Base-by-base conservation (phyloP, 2,113 vertebrate genomes). In the Pluvialis apricaria region DNA sequence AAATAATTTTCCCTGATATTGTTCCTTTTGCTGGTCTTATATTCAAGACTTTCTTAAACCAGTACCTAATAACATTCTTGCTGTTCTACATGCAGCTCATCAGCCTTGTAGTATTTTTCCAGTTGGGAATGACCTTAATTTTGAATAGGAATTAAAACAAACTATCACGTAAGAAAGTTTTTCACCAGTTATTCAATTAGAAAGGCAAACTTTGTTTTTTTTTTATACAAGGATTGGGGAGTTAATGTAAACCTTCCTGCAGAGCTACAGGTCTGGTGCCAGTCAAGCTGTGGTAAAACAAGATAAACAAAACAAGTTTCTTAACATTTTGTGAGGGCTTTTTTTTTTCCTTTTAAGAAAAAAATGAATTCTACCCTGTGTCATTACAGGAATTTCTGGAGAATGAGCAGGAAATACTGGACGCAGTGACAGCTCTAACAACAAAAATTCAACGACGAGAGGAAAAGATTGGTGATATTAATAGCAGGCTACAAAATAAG, bases 401-500 rank as follows among this genome's bases (percentile, higher is more conserved):
- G 21, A 66, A 49, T 13, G 89, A 98, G 64, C 84, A 97, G 47
- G 83, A 95, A 36, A 77, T 89, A 26, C 62, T 98, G 85, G 61
- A 94, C 6, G 72, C 58, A 32, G 89, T 98, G 58, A 42, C 78
- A 70, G 45, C 68, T 42, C 76, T 98, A 16, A 66, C 60, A 70
- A 58, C 15, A 17, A 96, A 95, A 82, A 91, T 98, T 42, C 15
- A 71, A 10, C 57, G 31, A 11, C 85, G 97, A 91, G 96, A 97
- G 36, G 52, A 90, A 28, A 98, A 95, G 22, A 65, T 97, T 3
- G 78, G 87, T 34, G 26, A 5, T 36, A 92, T 98, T 54, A 93
- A 79, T 13, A 65, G 25, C 38, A 97, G 95, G 79, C 84, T 98
- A 11, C 84, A 94, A 36, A 57, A 88, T 15, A 83, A 94, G 34